phyloP scores from a whole-genome alignment of 2,113 vertebrate genomes.

The Hirundichthys speculiger region DNA sequence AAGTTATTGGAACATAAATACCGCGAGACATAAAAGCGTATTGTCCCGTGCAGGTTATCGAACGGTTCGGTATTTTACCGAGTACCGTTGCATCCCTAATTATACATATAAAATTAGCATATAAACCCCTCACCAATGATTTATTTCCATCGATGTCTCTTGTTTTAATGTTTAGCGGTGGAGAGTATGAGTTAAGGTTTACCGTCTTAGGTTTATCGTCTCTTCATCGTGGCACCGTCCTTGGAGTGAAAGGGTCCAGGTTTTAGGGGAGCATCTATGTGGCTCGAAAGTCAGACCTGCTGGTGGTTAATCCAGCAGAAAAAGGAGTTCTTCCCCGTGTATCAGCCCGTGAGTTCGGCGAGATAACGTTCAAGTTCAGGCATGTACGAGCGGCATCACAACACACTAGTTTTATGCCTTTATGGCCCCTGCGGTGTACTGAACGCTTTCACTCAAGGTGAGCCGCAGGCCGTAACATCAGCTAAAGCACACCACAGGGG shows the following conservation, averaged over 20 bases:
- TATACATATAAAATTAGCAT: too few relatives aligned
- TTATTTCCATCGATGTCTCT: background rate
- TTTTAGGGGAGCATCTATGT: conserved; percentile 44
- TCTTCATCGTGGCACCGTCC: conserved; percentile 41
- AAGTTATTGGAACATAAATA: too few relatives aligned
- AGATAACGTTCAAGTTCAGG: conserved; percentile 29
- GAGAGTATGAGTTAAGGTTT: conserved; percentile 22
- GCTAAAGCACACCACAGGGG: background rate
- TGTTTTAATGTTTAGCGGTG: conserved; percentile 9
- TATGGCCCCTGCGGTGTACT: conserved; percentile 4
- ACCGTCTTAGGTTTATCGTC: conserved; percentile 22
- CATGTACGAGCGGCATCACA: conserved; percentile 13
- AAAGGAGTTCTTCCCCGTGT: conserved; percentile 28
- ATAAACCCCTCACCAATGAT: conserved; percentile 1
- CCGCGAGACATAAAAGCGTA: too few relatives aligned
- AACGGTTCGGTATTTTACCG: too few relatives aligned
- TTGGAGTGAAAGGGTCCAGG: conserved; percentile 29
- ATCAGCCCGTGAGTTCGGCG: conserved; percentile 31
- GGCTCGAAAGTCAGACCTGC: conserved; percentile 52
- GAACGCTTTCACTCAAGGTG: conserved; percentile 1
- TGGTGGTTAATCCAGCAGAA: conserved; percentile 53
- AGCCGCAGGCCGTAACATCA: background rate
- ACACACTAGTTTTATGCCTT: conserved; percentile 29
- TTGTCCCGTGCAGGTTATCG: too few relatives aligned
- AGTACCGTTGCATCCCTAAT: too few relatives aligned